These are phyloP conservation scores for Orthosia gracilis DNA, from an alignment of 2,888 invertebrate genomes.

Conservation along the genomic window DNA sequence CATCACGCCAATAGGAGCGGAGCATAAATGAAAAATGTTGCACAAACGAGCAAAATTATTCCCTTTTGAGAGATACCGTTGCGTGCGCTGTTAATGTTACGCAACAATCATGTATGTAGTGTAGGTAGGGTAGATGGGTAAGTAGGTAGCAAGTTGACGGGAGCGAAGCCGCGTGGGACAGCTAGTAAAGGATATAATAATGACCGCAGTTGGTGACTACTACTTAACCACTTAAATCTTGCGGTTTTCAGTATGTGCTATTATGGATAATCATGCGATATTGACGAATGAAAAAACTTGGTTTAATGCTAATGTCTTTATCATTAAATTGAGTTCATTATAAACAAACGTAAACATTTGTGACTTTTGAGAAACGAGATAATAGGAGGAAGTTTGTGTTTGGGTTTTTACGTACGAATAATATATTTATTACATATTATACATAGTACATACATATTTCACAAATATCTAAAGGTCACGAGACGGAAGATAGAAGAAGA, in stretches of 20 bases:
- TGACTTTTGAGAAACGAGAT: neutral
- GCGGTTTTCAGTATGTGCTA: conserved; percentile 2
- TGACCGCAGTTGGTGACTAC: conserved; percentile 6
- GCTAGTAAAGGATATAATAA: conserved; percentile 7
- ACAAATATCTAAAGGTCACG: no score
- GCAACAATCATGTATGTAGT: no score
- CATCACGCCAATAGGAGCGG: no score
- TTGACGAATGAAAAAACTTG: neutral
- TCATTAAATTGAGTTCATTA: neutral
- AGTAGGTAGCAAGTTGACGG: no score
- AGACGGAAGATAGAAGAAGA: no score
- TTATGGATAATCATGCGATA: neutral
- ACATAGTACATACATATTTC: neutral
- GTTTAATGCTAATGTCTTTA: neutral
- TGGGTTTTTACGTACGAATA: neutral
- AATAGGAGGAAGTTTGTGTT: neutral
- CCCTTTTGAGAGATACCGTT: no score
- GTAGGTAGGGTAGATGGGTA: no score
- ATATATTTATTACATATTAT: neutral
- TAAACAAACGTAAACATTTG: neutral
- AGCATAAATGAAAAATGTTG: no score
- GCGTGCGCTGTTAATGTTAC: no score
- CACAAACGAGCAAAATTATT: no score
- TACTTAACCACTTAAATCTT: neutral
- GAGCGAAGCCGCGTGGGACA: no score